phyloP scores from a whole-genome alignment of 2,888 invertebrate species.

The Scelioninae gen. 1 region DNA sequence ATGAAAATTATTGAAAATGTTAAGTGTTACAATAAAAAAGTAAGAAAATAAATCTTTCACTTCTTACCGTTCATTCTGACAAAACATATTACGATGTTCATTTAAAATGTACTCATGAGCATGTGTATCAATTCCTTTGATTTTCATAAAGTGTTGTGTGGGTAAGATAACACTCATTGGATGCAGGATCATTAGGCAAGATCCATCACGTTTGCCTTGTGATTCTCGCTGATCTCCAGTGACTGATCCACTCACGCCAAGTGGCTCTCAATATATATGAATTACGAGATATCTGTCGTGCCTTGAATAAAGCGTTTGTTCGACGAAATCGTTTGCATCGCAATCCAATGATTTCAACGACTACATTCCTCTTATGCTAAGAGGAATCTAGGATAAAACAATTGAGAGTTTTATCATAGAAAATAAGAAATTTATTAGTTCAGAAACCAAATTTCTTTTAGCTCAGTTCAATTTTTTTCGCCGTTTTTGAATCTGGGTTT shows the following conservation, averaged over 20 bases:
- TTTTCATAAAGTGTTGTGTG: slow-evolving; percentile 34
- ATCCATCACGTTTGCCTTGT: slow-evolving; percentile 78
- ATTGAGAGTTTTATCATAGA: not conserved
- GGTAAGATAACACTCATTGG: slow-evolving; percentile 36
- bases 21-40: no score
- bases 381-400: not conserved
- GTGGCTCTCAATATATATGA: slow-evolving; percentile 73
- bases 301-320: slow-evolving; percentile 21
- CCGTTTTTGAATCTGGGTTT: no score
- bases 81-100: slow-evolving; percentile 20
- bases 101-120: slow-evolving; percentile 22
- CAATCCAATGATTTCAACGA: not conserved
- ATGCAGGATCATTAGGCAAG: slow-evolving; percentile 77
- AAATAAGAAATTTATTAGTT: no score
- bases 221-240: slow-evolving; percentile 78
- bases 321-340: slow-evolving; percentile 19
- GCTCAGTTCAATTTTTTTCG: no score
- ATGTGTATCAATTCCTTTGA: slow-evolving; percentile 48
- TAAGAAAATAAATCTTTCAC: no score
- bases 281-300: slow-evolving; percentile 40
- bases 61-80: no score
- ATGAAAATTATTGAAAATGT: no score
- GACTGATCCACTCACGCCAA: slow-evolving; percentile 76
- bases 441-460: no score
- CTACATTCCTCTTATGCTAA: not conserved